These are phyloP conservation scores for Cloeon dipterum DNA, from an alignment of 2,888 invertebrate species.

Conservation along the genomic window DNA sequence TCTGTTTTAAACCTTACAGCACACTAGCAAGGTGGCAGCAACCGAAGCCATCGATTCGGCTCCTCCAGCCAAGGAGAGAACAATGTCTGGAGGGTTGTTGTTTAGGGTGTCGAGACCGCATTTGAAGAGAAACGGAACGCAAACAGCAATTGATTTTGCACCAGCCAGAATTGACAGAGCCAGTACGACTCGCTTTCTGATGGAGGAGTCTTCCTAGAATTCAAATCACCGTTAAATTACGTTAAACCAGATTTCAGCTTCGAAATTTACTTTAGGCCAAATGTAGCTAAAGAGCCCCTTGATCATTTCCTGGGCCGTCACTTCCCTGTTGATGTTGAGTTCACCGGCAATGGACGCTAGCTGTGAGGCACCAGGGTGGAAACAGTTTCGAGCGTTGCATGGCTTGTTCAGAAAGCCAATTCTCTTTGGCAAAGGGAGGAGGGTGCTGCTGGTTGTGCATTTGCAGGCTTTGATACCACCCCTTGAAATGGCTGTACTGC, in stretches of 20 bases:
- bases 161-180: slow-evolving; percentile 58
- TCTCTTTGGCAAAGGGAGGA: no score
- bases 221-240: slow-evolving; percentile 2
- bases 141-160: slow-evolving; percentile 72
- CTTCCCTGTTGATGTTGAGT: slow-evolving; percentile 16
- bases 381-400: slow-evolving; percentile 28
- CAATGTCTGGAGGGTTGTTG: slow-evolving; percentile 21
- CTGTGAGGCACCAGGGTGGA: slow-evolving; percentile 69
- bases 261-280: slow-evolving; percentile 63
- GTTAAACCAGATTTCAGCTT: no score
- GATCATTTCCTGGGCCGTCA: slow-evolving; percentile 56
- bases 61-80: slow-evolving; percentile 52
- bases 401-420: no score
- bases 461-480: no score
- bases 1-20: slow-evolving; percentile 44
- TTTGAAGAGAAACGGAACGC: slow-evolving; percentile 91
- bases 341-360: slow-evolving; percentile 18
- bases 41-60: slow-evolving; percentile 57
- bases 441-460: no score
- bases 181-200: slow-evolving; percentile 55
- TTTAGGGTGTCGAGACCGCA: slow-evolving; percentile 78
- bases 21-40: slow-evolving; percentile 57
- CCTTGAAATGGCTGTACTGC: no score
- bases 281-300: slow-evolving; percentile 75
- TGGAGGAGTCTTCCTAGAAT: slow-evolving; percentile 43